Evolutionary conservation across 2,888 invertebrate genomes (phyloP), one percentile per base, ranked within the genome.

Genomic region (Tridacna crocea): DNA sequence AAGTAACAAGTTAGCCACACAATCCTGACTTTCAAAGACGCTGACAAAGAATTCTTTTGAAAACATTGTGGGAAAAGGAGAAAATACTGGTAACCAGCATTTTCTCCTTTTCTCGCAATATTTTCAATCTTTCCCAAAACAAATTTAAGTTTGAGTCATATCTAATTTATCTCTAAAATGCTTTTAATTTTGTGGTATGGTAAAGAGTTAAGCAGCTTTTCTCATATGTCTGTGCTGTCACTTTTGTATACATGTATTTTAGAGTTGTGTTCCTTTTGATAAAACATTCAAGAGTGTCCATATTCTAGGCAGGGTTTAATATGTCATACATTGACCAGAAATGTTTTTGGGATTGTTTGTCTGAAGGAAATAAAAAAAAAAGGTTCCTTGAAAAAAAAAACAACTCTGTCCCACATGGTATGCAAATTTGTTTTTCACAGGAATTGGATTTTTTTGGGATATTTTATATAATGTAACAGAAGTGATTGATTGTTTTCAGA

Each of bases 211-310:
- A 36, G 36, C 36, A 36, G 36, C 36, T 36, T 36, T 36, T 36
- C 36, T 36, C 36, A 36, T 36, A 4, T 2, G 17, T 10, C 8
- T 17, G 68, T n/a, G 2, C 19, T 47, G 68, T 68, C 68, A 68
- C 47, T 47, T 68, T 47, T 46, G 46, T 36, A n/a, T n/a, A n/a
- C n/a, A n/a, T n/a, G 46, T 68, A 36, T 27, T 36, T 8, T 46
- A 68, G 68, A 68, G 68, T 68, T 68, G 46, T 46, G 68, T 47
- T 47, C 46, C 68, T 46, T 68, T 36, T 68, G 68, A 47, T 47
- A 68, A 46, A 46, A 68, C 68, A 6, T 10, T 19, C 47, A 15
- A 47, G n/a, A 46, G 12, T 68, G 36, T 36, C 36, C 68, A 68
- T 6, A 47, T 3, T 6, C 68, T 22, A 68, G 68, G 46, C 47